phyloP scores from a whole-genome alignment of 2,113 vertebrate species.

The Amphilophus citrinellus region DNA sequence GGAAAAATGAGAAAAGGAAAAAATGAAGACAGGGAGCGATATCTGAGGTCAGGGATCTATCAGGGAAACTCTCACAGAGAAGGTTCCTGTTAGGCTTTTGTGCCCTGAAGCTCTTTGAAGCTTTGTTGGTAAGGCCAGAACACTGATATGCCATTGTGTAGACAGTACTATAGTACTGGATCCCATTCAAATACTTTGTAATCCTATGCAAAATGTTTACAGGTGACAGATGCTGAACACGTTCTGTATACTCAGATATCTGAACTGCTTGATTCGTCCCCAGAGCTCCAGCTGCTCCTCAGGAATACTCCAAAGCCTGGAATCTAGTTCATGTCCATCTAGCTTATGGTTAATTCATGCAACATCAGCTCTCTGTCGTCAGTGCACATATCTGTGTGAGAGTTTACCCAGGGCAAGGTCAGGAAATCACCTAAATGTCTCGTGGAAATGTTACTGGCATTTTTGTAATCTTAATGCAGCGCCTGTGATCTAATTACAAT shows the following conservation, averaged over 20 bases:
- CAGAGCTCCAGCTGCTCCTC: slow-evolving; percentile 13
- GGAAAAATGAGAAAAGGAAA: background rate
- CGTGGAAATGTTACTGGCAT: slow-evolving; percentile 74
- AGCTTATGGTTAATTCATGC: slow-evolving; percentile 76
- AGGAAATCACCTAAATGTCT: slow-evolving; percentile 71
- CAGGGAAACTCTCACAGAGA: slow-evolving; percentile 59
- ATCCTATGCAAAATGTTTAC: slow-evolving; percentile 56
- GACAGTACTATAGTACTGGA: slow-evolving; percentile 13
- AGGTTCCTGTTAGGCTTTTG: slow-evolving; percentile 46
- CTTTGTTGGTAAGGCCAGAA: slow-evolving; percentile 55
- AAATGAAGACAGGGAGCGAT: slow-evolving; percentile 40
- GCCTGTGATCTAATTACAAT: slow-evolving; percentile 82
- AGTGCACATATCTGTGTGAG: background rate
- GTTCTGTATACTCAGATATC: slow-evolving; percentile 17
- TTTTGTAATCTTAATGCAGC: slow-evolving; percentile 61
- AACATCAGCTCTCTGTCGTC: slow-evolving; percentile 45
- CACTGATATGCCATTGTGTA: slow-evolving; percentile 63
- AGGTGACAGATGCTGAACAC: slow-evolving; percentile 34
- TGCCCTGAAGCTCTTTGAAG: slow-evolving; percentile 31
- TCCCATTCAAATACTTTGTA: slow-evolving; percentile 45
- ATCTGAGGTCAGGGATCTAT: slow-evolving; percentile 43
- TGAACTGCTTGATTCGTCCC: slow-evolving; percentile 3
- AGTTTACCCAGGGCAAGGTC: slow-evolving; percentile 6
- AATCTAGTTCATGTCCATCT: slow-evolving; percentile 70
- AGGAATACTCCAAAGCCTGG: slow-evolving; percentile 48